Conservation (phyloP, 2,113 vertebrate species). For the Columba livia region DNA sequence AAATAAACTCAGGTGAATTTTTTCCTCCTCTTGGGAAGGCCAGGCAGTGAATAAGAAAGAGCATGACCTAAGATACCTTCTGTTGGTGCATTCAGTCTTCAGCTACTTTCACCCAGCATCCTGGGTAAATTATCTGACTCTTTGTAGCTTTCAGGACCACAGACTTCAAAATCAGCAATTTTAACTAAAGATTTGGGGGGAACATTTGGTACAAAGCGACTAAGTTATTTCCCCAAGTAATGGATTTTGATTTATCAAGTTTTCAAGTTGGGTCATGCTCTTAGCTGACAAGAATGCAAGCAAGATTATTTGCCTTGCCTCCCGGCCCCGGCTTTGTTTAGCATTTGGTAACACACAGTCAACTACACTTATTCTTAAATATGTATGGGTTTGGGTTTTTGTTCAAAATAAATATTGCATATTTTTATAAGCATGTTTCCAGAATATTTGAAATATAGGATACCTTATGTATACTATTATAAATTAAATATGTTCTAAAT, state of each 20-base stretch:
- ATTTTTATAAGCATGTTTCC: background rate
- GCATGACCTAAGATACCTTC: background rate
- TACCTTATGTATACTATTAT: background rate
- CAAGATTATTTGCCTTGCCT: background rate
- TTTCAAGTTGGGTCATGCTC: slow-evolving; percentile 5
- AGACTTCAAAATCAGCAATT: background rate
- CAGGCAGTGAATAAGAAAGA: background rate
- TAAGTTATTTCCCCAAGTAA: background rate
- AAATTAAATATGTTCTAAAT: background rate
- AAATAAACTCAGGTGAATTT: background rate
- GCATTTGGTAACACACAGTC: background rate
- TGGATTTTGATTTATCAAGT: background rate
- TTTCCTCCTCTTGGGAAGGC: background rate
- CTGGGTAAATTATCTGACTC: background rate
- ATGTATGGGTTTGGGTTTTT: background rate
- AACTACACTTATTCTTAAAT: background rate
- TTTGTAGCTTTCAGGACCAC: background rate
- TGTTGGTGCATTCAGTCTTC: background rate
- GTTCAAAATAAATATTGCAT: background rate
- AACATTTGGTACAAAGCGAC: background rate
- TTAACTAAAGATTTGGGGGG: background rate
- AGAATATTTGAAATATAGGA: background rate
- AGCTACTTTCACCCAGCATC: background rate
- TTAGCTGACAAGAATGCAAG: background rate
- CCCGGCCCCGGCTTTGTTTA: background rate